Evolutionary conservation across 2,888 invertebrate genomes (phyloP), one percentile per base, ranked within the genome.

Genomic region (Acrobeloides nanus): DNA sequence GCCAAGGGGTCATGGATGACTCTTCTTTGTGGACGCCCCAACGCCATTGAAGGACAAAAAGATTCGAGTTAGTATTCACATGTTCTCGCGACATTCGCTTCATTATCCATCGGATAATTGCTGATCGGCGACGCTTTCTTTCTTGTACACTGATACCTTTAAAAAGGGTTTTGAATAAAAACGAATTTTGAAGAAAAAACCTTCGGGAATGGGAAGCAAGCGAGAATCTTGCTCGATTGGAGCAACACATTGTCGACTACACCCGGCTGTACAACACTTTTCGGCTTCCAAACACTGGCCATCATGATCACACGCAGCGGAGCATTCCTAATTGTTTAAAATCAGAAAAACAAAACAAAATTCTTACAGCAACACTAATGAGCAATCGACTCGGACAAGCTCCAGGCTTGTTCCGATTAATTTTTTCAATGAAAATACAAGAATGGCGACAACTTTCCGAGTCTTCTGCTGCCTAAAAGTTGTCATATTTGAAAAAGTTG

Each of bases 241-340:
- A n/a, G 44, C 34, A 2, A 60, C 44, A 45, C 68, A 68, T 23
- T 52, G 61, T 1, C 68, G 34, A 12, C 47, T 53, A 51, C 68
- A 68, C 10, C 68, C 72, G 38, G 70, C 66, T 3, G 65, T 59
- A 53, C 76, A 76, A 48, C 76, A 76, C 54, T 75, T 76, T 50
- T 60, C 59, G 18, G 68, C 65, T 26, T 69, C 72, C 4, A 55
- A 54, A 56, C 76, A 76, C 48, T 75, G 73, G 3, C 66, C 64
- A 55, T 76, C 76, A n/a, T 62, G 48, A 33, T 62, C 59, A 56
- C 76, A 76, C 10, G 66, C 59, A 1, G 68, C 65, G 8, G 74
- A 63, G 52, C 76, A 76, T 45, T 75, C 75, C 62, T 65, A 23
- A 3, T 48, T 31, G 5, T 27, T 32, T 6, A 25, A 46, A 31